Evolutionary conservation across 2,888 invertebrate genomes (phyloP).

Genomic region (Drosophila antonietae): DNA sequence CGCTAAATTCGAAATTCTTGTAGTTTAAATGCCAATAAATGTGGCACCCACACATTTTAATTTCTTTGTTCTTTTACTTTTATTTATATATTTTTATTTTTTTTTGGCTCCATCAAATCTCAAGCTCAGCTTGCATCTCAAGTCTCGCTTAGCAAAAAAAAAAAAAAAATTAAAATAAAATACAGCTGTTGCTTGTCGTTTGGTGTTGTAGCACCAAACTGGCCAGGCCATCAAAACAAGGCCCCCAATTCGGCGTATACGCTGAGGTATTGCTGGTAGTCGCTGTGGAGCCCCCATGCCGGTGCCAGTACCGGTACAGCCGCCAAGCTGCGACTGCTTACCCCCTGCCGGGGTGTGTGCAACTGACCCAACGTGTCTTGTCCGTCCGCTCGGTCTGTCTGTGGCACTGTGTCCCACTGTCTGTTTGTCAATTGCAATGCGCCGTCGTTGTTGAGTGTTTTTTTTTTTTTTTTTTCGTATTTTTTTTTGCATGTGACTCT

Average conservation of each 20-base stretch:
- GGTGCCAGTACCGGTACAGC: conserved; percentile 59
- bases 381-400: conserved; percentile 34
- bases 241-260: conserved; percentile 66
- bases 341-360: conserved; percentile 70
- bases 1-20: not conserved
- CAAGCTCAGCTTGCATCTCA: conserved; percentile 16
- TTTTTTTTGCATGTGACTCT: conserved; percentile 65
- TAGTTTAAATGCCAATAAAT: conserved; percentile 3
- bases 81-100: no score
- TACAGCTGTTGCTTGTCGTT: conserved; percentile 60
- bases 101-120: conserved; percentile 14
- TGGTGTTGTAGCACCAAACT: conserved; percentile 58
- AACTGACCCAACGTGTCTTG: conserved; percentile 76
- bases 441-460: conserved; percentile 54
- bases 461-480: conserved; percentile 34
- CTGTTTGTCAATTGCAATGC: conserved; percentile 78
- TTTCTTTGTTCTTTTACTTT: not conserved
- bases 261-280: conserved; percentile 15
- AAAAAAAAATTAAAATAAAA: conserved; percentile 18
- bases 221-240: conserved; percentile 76
- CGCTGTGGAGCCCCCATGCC: conserved; percentile 61
- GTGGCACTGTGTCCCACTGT: conserved; percentile 52
- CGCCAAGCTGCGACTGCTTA: conserved; percentile 66
- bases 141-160: conserved; percentile 12
- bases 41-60: conserved; percentile 34